phyloP scores from a whole-genome alignment of 2,888 invertebrate species.

The Troides aeacus region DNA sequence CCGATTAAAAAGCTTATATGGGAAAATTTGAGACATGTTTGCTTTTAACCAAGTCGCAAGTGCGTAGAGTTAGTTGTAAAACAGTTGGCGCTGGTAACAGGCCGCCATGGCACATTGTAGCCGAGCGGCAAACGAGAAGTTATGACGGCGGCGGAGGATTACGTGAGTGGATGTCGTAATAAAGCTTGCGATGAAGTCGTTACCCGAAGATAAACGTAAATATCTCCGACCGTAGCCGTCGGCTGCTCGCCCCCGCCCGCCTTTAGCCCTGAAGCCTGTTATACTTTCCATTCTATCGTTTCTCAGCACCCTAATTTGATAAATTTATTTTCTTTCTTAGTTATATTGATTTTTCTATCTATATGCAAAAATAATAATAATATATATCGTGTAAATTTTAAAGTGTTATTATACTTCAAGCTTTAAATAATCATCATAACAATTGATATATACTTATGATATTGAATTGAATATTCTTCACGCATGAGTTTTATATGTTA shows the following conservation, averaged over 20 bases:
- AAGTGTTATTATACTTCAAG: too few relatives aligned
- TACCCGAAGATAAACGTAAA: conserved; percentile 80
- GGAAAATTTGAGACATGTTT: conserved; percentile 33
- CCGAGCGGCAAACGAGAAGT: conserved; percentile 75
- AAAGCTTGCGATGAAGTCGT: conserved; percentile 80
- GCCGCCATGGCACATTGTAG: conserved; percentile 73
- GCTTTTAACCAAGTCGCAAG: conserved; percentile 36
- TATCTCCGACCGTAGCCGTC: conserved; percentile 71
- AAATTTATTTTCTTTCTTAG: conserved; percentile 31
- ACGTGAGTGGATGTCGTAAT: conserved; percentile 81
- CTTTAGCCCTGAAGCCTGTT: conserved; percentile 41
- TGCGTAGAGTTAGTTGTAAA: conserved; percentile 42
- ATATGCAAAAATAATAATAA: not conserved
- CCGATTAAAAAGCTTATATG: conserved; percentile 13
- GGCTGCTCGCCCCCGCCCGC: conserved; percentile 47
- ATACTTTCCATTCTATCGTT: conserved; percentile 39
- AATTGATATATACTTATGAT: too few relatives aligned
- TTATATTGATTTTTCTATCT: not conserved
- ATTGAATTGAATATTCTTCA: too few relatives aligned
- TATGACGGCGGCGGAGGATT: conserved; percentile 78
- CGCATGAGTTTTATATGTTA: too few relatives aligned
- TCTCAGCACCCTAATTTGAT: conserved; percentile 45
- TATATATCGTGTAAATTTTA: too few relatives aligned
- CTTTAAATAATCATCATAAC: too few relatives aligned
- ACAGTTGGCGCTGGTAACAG: conserved; percentile 59